phyloP scores from a whole-genome alignment of 2,113 vertebrate genomes.

The Rhea americana region DNA sequence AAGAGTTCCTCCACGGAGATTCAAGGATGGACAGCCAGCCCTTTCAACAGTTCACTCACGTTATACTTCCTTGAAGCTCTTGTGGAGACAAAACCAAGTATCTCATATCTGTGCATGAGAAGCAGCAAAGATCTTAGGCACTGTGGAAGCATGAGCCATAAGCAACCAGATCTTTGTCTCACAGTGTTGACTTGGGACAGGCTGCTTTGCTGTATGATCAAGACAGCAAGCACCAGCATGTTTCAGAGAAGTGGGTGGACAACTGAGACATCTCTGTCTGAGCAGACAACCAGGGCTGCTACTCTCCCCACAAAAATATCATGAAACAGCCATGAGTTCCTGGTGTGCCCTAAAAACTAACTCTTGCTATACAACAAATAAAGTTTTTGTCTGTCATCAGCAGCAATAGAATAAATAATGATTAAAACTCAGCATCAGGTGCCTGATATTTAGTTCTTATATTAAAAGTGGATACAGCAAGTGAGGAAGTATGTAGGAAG shows the following conservation, averaged over 20 bases:
- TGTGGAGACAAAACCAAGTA: background rate
- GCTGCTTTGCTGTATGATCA: background rate
- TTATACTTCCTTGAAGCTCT: background rate
- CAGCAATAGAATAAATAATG: background rate
- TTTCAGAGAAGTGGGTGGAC: background rate
- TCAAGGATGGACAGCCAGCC: background rate
- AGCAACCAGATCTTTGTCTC: background rate
- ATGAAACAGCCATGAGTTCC: background rate
- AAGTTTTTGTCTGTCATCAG: background rate
- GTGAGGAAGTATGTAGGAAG: background rate
- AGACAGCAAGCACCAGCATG: background rate
- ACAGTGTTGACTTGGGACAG: background rate
- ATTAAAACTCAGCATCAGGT: background rate
- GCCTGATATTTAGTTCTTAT: background rate
- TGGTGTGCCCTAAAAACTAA: fast-evolving
- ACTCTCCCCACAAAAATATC: background rate
- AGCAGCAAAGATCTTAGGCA: background rate
- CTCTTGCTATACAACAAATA: background rate
- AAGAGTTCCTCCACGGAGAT: fast-evolving
- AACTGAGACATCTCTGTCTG: background rate
- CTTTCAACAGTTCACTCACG: background rate
- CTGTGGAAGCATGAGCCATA: fast-evolving
- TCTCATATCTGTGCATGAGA: fast-evolving
- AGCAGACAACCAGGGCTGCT: background rate
- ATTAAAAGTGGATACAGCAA: background rate